These are phyloP conservation scores for Dermatophagoides farinae DNA, from an alignment of 1,140 invertebrate species.

Conservation along the genomic window DNA sequence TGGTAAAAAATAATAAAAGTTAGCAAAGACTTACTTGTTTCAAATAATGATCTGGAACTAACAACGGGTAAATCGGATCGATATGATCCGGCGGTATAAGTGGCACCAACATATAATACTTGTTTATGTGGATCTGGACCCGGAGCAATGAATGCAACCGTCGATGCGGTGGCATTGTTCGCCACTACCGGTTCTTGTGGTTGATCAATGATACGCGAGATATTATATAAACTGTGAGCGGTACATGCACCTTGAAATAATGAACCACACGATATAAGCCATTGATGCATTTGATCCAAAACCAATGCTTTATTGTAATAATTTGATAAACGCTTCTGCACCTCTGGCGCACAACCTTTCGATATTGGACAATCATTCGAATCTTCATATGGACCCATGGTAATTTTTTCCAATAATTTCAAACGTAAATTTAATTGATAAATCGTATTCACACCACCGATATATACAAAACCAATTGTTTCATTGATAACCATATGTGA, in stretches of 20 bases:
- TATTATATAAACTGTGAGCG: slow-evolving; percentile 67
- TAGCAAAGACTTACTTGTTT: slow-evolving; percentile 32
- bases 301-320: slow-evolving; percentile 89
- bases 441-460: slow-evolving; percentile 78
- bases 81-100: slow-evolving; percentile 75
- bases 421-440: slow-evolving; percentile 59
- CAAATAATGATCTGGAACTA: slow-evolving; percentile 67
- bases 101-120: slow-evolving; percentile 89
- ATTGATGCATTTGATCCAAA: slow-evolving; percentile 69
- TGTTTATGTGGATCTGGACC: slow-evolving; percentile 56
- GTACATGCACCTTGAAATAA: slow-evolving; percentile 70
- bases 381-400: slow-evolving; percentile 74
- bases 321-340: slow-evolving; percentile 46
- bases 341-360: slow-evolving; percentile 33
- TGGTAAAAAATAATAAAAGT: not conserved
- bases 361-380: slow-evolving; percentile 67
- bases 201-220: slow-evolving; percentile 51
- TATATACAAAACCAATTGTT: slow-evolving; percentile 70
- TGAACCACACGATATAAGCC: slow-evolving; percentile 83
- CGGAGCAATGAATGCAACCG: slow-evolving; percentile 87
- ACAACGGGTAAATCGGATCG: slow-evolving; percentile 83
- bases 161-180: slow-evolving; percentile 78
- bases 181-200: slow-evolving; percentile 74
- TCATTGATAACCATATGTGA: slow-evolving; percentile 74
- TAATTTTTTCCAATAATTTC: slow-evolving; percentile 46